Base-by-base conservation (phyloP, 2,113 vertebrate species). In the Lycocorax pyrrhopterus region DNA sequence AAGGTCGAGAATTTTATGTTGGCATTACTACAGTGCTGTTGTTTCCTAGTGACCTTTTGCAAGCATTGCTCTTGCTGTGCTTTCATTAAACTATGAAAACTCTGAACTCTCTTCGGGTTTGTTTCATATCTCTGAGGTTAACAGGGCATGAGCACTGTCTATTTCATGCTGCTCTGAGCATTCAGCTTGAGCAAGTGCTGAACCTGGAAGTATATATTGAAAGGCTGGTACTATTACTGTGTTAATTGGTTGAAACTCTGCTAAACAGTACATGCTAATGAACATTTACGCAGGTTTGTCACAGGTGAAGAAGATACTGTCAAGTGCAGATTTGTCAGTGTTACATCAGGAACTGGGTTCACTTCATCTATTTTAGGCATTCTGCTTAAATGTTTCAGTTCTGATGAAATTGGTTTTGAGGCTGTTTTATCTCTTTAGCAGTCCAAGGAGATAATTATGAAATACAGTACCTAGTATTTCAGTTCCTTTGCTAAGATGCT, bases 141-240 rank as follows among this genome's bases (percentile, higher is more conserved):
- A 59, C 81, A 33, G 82, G 73, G 37, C 20, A 0, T 5, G 29
- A 89, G 35, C 3, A 0, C 64, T 3, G 2, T 33, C 56, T 76
- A 7, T 92, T 95, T 93, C 76, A 35, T 75, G 71, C 91, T 85
- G 87, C 83, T 93, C 75, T 91, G 80, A 94, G 84, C 86, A 64
- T 93, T 90, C 78, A 62, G 71, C 18, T 73, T 71, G 32, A 81
- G 81, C 52, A 35, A 41, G 26, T 60, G 66, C 78, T 59, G 71
- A 86, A 32, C 66, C 33, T 95, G 80, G 17, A 82, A 66, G 29
- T 49, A 9, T 58, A 0, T 37, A 17, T 49, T 87, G 60, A 58
- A 90, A 96, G 84, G 32, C 76, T 91, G 73, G 19, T 76, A 3
- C 46, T 88, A 11, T 69, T 69, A 13, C 56, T 83, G 27, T 58